Conservation (phyloP, 2,888 invertebrate species). For the Coremacera marginata region DNA sequence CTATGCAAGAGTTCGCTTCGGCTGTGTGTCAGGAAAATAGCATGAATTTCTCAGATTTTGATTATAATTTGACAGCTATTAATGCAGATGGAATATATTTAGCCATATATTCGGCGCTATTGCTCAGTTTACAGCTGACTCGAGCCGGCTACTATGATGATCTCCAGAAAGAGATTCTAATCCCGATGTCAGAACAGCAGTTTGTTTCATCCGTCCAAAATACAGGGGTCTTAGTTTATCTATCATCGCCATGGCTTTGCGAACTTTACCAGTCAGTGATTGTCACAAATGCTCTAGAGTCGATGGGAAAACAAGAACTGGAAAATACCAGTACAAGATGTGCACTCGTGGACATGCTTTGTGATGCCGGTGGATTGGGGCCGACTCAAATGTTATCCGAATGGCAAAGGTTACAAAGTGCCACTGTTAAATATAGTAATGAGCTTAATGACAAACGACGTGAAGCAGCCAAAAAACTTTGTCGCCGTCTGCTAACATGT, state of each 20-base stretch:
- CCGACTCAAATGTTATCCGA: constrained; percentile 88
- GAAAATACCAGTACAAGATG: constrained; percentile 62
- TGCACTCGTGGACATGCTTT: constrained; percentile 69
- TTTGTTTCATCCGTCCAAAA: constrained; percentile 94
- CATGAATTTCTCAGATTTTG: constrained; percentile 69
- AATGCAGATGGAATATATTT: constrained; percentile 96
- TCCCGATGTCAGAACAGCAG: constrained; percentile 83
- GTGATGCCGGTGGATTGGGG: constrained; percentile 87
- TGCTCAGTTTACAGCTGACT: constrained; percentile 85
- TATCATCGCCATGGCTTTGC: constrained; percentile 93
- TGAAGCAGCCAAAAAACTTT: constrained; percentile 83
- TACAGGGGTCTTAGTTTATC: constrained; percentile 91
- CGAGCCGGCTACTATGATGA: constrained; percentile 81
- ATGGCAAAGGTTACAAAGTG: constrained; percentile 86
- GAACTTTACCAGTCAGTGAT: constrained; percentile 92
- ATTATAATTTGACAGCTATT: constrained; percentile 78
- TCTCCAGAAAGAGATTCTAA: constrained; percentile 67
- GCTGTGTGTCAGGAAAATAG: constrained; percentile 85
- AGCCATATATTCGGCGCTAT: constrained; percentile 87
- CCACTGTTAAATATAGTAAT: constrained; percentile 75
- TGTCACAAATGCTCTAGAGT: constrained; percentile 71
- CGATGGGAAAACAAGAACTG: constrained; percentile 61
- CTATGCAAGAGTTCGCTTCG: constrained; percentile 91
- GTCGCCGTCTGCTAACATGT: constrained; percentile 83
- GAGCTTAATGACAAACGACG: constrained; percentile 79